Percentiles rank a stretch among this genome's conserved stretches.
phyloP scores from a whole-genome alignment of 2,797 vertebrate species.

The Coregonus sp. region DNA sequence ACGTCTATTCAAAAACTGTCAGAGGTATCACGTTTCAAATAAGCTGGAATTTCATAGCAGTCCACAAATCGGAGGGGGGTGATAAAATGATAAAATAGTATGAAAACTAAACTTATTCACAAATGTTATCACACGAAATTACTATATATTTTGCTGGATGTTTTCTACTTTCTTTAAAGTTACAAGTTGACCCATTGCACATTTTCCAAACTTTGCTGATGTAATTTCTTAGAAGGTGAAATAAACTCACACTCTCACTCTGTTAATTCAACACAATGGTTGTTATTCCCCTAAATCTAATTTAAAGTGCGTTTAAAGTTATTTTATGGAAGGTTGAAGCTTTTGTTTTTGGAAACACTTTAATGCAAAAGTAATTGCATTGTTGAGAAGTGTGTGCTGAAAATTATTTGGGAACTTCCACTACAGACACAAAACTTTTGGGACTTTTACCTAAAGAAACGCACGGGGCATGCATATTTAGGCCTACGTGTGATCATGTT shows the following conservation, averaged over 20 bases:
- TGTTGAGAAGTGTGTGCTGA: slow-evolving; percentile 8
- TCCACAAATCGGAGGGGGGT: background rate
- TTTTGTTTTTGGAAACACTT: background rate
- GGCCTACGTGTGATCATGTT: slow-evolving; percentile 65
- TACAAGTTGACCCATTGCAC: background rate
- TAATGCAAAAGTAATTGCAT: background rate
- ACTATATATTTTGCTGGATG: background rate
- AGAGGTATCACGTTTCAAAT: slow-evolving; percentile 50
- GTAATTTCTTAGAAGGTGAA: background rate
- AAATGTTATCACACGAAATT: background rate
- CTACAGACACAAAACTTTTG: slow-evolving; percentile 52
- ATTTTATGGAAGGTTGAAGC: background rate
- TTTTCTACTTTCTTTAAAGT: background rate
- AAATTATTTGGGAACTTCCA: slow-evolving; percentile 47
- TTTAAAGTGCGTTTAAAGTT: background rate
- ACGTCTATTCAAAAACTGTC: slow-evolving; percentile 35
- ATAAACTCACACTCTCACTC: background rate
- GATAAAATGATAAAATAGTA: background rate
- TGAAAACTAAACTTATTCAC: background rate
- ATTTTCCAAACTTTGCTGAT: background rate
- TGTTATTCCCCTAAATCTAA: background rate
- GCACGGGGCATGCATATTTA: slow-evolving; percentile 32
- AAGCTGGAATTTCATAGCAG: slow-evolving; percentile 15
- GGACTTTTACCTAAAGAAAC: slow-evolving; percentile 53
- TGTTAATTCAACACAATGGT: background rate